These are phyloP conservation scores for Carabus problematicus DNA, from an alignment of 2,888 invertebrate species.

Conservation along the genomic window DNA sequence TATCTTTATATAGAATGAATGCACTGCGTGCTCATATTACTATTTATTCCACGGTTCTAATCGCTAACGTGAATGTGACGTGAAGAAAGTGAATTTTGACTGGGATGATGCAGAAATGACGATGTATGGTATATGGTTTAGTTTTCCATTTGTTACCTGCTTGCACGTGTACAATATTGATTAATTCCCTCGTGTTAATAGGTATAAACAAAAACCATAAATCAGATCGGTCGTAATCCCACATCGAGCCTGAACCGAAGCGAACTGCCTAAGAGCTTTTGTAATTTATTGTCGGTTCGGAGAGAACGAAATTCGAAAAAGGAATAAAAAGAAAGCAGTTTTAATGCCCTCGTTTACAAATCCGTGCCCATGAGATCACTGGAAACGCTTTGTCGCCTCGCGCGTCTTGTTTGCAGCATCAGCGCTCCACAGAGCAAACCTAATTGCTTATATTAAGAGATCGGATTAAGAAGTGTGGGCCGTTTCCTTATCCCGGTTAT, in stretches of 20 bases:
- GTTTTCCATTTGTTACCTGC: constrained; percentile 5
- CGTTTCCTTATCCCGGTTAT: constrained; percentile 28
- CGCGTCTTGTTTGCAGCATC: background rate
- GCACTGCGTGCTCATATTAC: background rate
- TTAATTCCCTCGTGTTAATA: constrained; percentile 27
- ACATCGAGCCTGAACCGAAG: constrained; percentile 15
- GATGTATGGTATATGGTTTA: background rate
- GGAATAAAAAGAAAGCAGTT: constrained; percentile 37
- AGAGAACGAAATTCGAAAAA: constrained; percentile 32
- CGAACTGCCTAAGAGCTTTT: constrained; percentile 23
- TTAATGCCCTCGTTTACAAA: constrained; percentile 32
- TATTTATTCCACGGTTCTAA: background rate
- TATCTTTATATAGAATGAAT: too few relatives aligned
- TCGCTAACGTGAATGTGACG: background rate
- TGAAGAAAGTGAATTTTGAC: background rate
- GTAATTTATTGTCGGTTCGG: constrained; percentile 35
- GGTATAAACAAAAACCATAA: constrained; percentile 21
- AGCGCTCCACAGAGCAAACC: background rate
- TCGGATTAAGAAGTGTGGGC: constrained; percentile 32
- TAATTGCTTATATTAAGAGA: constrained; percentile 36
- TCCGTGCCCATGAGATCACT: constrained; percentile 8
- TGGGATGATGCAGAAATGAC: background rate
- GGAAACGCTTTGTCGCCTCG: constrained; percentile 3
- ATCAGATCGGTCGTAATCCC: constrained; percentile 21
- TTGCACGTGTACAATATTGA: constrained; percentile 17